Evolutionary conservation across 2,797 vertebrate genomes (phyloP).

Genomic region (Cuniculus paca): DNA sequence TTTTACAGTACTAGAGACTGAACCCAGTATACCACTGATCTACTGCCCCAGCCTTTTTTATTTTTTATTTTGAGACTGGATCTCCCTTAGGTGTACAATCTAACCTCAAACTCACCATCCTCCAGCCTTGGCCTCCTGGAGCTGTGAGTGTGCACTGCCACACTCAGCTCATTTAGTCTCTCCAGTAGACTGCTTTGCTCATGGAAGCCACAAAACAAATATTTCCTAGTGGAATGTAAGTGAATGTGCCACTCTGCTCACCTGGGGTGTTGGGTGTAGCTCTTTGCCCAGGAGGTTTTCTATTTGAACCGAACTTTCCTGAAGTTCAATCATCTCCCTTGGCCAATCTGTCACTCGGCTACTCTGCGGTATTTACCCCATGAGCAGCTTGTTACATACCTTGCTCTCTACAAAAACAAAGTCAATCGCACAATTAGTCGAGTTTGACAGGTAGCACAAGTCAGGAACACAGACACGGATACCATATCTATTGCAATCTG

Average conservation of each 20-base stretch:
- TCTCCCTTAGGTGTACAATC: neutral
- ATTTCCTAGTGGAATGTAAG: neutral
- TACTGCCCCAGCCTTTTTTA: neutral
- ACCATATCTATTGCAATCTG: rapidly evolving
- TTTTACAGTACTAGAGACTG: neutral
- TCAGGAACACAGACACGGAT: neutral
- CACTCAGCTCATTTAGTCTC: neutral
- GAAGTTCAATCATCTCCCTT: no score
- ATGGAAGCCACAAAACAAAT: no score
- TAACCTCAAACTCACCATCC: neutral
- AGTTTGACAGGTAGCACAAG: no score
- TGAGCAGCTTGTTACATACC: rapidly evolving
- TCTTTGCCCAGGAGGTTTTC: neutral
- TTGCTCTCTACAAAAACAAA: neutral
- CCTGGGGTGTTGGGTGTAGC: rapidly evolving
- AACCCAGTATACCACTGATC: neutral
- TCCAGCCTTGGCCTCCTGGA: neutral
- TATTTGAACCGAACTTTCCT: neutral
- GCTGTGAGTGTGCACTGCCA: neutral
- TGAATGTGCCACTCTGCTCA: rapidly evolving
- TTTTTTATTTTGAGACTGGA: neutral
- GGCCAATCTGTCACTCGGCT: no score
- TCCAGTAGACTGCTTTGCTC: neutral
- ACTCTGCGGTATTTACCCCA: neutral
- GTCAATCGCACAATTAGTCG: rapidly evolving